Base-by-base conservation (phyloP, 1,140 invertebrate species). In the Eufriesea mexicana region DNA sequence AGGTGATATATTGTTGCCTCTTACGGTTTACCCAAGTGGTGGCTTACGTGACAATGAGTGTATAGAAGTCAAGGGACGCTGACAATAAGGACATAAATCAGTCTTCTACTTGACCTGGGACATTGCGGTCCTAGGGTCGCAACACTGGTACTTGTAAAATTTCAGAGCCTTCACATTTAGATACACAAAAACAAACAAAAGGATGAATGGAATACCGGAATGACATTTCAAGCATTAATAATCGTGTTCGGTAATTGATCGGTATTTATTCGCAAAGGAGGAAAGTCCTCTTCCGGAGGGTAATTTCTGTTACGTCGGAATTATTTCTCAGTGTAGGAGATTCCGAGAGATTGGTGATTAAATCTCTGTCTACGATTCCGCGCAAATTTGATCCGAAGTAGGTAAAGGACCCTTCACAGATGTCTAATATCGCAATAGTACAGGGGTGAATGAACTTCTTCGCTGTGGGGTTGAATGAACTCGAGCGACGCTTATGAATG, bases 401-500 rank as follows among this genome's bases (percentile, higher is more conserved):
- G 71, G 71, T 57, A 6, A 51, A 57, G 57, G 35, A 2, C 10
- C 23, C 71, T 45, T 28, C 28, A 73, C 12, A 73, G 54, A n/a
- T 23, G 54, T 73, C 71, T 73, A 73, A 73, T 73, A 73, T 73
- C 5, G 71, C 71, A 16, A 57, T 57, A 57, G 68, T 25, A 23
- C 45, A 4, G 71, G 14, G 54, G 51, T 73, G 71, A 73, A 73
- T 14, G 54, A 73, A 57, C 71, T 42, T 54, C 49, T 72, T 57
- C 35, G 42, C n/a, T 20, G n/a, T 20, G 20, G 28, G n/a, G 54
- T 73, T 42, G 51, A 73, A 73, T n/a, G 54, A 73, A 73, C 51
- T 57, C 23, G 23, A 45, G 66, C 42, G 20, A 0, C 23, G 42
- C 42, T 47, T 67, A 68, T 25, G 45, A 68, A 68, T 68, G 66